Evolutionary conservation across 1,140 invertebrate species (phyloP).

Genomic region (Sycobia sp.): DNA sequence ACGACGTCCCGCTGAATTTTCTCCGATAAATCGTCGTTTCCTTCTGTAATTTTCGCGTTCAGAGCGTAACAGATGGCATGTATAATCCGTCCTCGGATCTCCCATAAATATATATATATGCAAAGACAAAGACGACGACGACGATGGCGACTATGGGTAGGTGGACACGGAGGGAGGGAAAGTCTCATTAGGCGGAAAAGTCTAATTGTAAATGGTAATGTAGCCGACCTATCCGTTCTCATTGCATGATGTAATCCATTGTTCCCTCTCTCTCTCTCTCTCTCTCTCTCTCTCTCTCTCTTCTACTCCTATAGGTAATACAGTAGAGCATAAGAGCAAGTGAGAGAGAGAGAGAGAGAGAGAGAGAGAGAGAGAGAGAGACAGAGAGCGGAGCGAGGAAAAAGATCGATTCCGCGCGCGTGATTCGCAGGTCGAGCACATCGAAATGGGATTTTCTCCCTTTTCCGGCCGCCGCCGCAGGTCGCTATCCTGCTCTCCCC

Average conservation of each 20-base stretch:
- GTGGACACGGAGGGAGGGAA: conserved; percentile 10
- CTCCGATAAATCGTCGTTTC: too few species aligned
- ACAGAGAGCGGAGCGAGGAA: neutral
- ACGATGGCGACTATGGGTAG: too few species aligned
- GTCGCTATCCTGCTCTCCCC: neutral
- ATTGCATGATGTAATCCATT: conserved; percentile 31
- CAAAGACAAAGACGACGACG: too few species aligned
- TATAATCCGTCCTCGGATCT: too few species aligned
- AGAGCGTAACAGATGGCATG: too few species aligned
- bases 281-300: neutral
- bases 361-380: neutral
- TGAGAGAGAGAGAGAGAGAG: too few species aligned
- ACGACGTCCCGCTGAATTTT: too few species aligned
- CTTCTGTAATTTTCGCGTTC: too few species aligned
- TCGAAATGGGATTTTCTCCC: conserved; percentile 15
- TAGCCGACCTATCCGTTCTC: conserved; percentile 13
- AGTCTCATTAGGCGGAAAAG: conserved; percentile 28
- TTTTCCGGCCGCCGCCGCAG: conserved; percentile 10
- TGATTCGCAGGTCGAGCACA: conserved; percentile 23
- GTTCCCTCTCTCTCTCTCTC: conserved; percentile 4
- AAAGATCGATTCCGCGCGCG: conserved; percentile 30
- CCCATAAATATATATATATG: too few species aligned
- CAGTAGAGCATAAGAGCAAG: neutral
- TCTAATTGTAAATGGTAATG: conserved; percentile 37
- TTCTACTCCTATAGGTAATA: conserved; percentile 4